phyloP scores from a whole-genome alignment of 1,140 invertebrate species.

The Laupala kohalensis region DNA sequence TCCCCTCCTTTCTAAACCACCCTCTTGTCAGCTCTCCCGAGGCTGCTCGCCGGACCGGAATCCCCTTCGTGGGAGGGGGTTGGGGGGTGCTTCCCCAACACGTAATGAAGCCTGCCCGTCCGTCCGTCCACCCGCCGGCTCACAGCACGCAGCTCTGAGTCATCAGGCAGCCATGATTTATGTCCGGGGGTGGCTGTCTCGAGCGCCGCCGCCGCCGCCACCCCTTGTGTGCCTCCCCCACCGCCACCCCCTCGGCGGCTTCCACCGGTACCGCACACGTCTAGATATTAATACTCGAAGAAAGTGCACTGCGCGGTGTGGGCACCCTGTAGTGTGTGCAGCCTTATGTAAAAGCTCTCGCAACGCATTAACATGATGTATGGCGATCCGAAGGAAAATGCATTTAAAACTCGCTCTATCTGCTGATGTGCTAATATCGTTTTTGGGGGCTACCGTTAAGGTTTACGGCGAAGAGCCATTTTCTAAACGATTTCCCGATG shows the following conservation, averaged over 20 bases:
- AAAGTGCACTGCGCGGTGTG: neutral
- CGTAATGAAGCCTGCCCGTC: neutral
- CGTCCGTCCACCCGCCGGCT: no score
- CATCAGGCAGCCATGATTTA: neutral
- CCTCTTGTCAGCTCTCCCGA: neutral
- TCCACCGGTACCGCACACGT: neutral
- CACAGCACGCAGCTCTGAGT: neutral
- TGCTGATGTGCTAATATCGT: neutral
- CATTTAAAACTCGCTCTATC: neutral
- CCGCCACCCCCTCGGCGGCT: no score
- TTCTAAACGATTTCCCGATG: neutral
- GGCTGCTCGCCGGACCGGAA: neutral
- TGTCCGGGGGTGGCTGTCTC: neutral
- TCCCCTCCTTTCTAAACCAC: no score
- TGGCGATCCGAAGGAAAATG: neutral
- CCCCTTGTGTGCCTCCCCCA: neutral
- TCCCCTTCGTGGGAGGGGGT: neutral
- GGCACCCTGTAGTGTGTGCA: neutral
- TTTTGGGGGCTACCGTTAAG: neutral
- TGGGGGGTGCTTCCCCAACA: neutral
- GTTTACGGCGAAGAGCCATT: neutral
- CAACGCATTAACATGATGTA: neutral
- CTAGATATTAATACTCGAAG: neutral
- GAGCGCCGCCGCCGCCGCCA: neutral
- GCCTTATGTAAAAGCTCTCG: neutral